Evolutionary conservation across 1,140 invertebrate species (phyloP), one percentile per base, ranked within the genome.

Genomic region (Andrena cerasifolii): DNA sequence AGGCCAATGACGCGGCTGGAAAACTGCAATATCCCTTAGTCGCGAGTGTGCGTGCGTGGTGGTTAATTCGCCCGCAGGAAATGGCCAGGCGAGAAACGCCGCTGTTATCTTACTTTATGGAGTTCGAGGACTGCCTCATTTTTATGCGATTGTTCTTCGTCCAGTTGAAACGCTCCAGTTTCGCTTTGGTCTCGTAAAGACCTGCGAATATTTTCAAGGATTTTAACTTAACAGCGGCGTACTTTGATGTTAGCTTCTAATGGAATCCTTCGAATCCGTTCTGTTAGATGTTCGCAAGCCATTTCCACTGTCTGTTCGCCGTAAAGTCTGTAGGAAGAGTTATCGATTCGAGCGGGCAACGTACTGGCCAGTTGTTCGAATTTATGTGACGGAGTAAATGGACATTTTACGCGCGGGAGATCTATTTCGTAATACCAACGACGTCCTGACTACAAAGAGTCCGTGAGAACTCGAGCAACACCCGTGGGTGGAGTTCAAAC

Each of bases 1-100:
- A 82, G 68, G 79, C 59, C 62, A 71, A 80, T 83, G 80, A 67
- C 65, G 62, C 70, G 33, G 21, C 24, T 68, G 74, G 71, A 75
- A 80, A 77, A 45, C 33, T 14, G 70, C 40, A 49, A 40, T 61
- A 59, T 70, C 49, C 74, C n/a, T 3, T 21, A 16, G 45, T n/a
- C 10, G 1, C 3, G 10, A 26, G 36, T 10, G 26, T 18, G 61
- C 45, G n/a, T n/a, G n/a, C n/a, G n/a, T n/a, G n/a, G n/a, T 33
- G 33, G 31, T 7, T 62, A 43, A 53, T 56, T 31, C 16, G 14
- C 26, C 5, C 12, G 16, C n/a, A 26, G 26, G 12, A 33, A 72
- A 72, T 14, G 21, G 3, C n/a, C 59, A 10, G 16, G 53, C 33
- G 8, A 49, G 54, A 33, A 58, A 58, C 54, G 54, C 31, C 28